Evolutionary conservation across 2,797 vertebrate species (phyloP), one percentile per base, ranked within the genome.

Genomic region (Anabas testudineus): DNA sequence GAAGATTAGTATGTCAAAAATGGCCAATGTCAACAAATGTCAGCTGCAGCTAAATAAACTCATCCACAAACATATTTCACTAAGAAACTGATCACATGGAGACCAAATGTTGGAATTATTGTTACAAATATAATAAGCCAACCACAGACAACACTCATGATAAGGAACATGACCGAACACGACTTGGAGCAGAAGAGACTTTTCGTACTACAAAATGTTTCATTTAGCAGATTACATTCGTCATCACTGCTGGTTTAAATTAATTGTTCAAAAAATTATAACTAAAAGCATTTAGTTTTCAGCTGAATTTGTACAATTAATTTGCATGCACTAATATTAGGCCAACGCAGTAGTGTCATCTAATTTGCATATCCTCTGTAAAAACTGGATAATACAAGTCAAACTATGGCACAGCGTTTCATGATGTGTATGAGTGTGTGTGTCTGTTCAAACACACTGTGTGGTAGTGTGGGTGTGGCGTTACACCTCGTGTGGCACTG

Each of bases 401-500:
- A 87, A 91, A 91, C 89, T 88, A 86, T 87, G 87, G 90, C 87
- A 88, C 71, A 70, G 69, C 53, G 67, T 89, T 84, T 87, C 63
- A 81, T 76, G 55, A 65, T 80, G 56, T 76, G 76, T 75, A 67
- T 71, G 59, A 49, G 54, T 78, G 80, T 87, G 79, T 87, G 86
- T 67, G 90, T 57, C 87, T 91, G 88, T 88, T 93, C 90, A 95
- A 94, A 95, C 92, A 94, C 88, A 85, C 86, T 81, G 86, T 91
- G 90, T 87, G 90, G 91, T 88, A 90, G 92, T 81, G 91, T 91
- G 93, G 93, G 93, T 93, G 93, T 93, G 93, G 92, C 88, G 94
- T 95, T 95, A 94, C 93, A 94, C 93, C 89, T 94, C 92, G 92
- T 88, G 92, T 94, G 92, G 93, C 92, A 94, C 94, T 95, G 94